These are phyloP conservation scores for Cyrtodaria siliqua DNA, from an alignment of 2,888 invertebrate genomes.

Conservation along the genomic window DNA sequence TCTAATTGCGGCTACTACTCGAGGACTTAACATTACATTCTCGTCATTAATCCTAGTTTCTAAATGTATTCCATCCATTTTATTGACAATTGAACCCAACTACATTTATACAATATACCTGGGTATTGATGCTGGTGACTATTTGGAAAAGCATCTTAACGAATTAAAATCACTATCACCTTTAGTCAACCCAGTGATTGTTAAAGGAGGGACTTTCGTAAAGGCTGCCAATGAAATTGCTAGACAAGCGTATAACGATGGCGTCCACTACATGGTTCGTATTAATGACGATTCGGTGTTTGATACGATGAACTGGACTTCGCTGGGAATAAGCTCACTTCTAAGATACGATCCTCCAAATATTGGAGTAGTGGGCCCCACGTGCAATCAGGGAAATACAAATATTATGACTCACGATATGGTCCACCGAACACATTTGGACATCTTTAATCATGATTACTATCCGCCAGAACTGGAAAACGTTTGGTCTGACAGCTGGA, in stretches of 20 bases:
- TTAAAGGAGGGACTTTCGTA: slow-evolving; percentile 2
- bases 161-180: neutral
- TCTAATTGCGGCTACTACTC: neutral
- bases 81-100: neutral
- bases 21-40: neutral
- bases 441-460: slow-evolving; percentile 6
- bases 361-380: slow-evolving; percentile 12
- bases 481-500: slow-evolving; percentile 14
- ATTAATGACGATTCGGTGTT: slow-evolving; percentile 16
- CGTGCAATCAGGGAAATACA: slow-evolving; percentile 9
- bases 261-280: slow-evolving; percentile 14
- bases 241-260: slow-evolving; percentile 11
- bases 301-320: slow-evolving; percentile 8
- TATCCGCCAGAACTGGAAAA: slow-evolving; percentile 13
- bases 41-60: neutral
- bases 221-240: slow-evolving; percentile 17
- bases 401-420: slow-evolving; percentile 8
- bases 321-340: slow-evolving; percentile 1
- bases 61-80: neutral
- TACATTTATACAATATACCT: slow-evolving; percentile 8
- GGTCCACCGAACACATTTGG: slow-evolving; percentile 8
- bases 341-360: slow-evolving; percentile 1
- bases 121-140: slow-evolving; percentile 3
- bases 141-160: neutral
- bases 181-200: neutral